Evolutionary conservation across 2,113 vertebrate genomes (phyloP).

Genomic region (Dryoscopus gambensis): DNA sequence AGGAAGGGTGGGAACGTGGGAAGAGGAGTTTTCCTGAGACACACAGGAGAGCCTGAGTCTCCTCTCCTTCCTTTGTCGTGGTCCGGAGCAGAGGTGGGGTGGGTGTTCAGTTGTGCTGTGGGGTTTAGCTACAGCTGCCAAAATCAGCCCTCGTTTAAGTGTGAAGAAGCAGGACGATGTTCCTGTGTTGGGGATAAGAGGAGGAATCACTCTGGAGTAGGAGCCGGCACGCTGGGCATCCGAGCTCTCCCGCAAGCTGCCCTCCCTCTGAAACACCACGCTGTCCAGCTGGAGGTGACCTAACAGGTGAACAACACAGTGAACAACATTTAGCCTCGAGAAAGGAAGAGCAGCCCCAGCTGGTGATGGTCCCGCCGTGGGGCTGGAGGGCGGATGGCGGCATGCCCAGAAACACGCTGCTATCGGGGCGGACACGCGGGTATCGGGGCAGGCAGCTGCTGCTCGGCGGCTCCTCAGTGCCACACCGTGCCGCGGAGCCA

Average conservation of each 20-base stretch:
- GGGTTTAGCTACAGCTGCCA: neutral
- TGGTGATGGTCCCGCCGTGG: fast-evolving
- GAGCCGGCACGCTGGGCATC: fast-evolving
- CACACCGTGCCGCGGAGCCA: neutral
- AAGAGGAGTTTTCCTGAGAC: neutral
- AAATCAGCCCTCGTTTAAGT: fast-evolving
- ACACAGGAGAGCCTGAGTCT: neutral
- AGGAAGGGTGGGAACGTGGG: neutral
- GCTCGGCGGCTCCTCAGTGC: neutral
- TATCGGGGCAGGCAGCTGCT: neutral
- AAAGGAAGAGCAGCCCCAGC: neutral
- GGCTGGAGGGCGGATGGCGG: neutral
- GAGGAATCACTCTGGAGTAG: neutral
- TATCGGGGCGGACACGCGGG: neutral
- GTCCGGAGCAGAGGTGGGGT: neutral
- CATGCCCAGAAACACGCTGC: neutral
- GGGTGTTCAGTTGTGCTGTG: fast-evolving
- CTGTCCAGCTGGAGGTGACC: neutral
- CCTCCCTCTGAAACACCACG: neutral
- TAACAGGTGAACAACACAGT: neutral
- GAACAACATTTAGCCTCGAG: neutral
- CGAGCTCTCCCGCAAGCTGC: neutral
- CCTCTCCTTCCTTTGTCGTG: neutral
- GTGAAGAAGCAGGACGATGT: neutral
- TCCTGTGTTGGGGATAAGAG: neutral